phyloP scores from a whole-genome alignment of 1,140 invertebrate species.

The Trichonephila clavipes region DNA sequence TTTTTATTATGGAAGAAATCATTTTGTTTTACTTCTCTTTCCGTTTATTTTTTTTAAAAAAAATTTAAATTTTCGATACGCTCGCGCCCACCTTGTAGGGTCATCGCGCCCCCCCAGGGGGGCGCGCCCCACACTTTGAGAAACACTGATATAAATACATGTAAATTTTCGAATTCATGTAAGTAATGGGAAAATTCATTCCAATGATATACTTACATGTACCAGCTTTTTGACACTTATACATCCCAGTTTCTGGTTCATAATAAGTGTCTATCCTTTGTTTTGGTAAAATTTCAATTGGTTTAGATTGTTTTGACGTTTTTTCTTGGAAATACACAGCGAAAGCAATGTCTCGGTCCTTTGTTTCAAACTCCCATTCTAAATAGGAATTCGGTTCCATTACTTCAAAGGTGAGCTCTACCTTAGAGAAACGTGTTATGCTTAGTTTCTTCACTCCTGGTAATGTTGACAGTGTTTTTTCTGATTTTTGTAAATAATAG shows the following conservation, averaged over 20 bases:
- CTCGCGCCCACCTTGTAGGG: too few relatives aligned
- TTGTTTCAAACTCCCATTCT: constrained; percentile 93
- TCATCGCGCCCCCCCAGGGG: too few relatives aligned
- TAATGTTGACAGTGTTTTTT: not conserved
- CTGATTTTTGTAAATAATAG: constrained; percentile 83
- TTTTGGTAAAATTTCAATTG: not conserved
- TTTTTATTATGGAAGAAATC: too few relatives aligned
- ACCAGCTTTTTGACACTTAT: not conserved
- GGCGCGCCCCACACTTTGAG: too few relatives aligned
- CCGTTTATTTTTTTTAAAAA: too few relatives aligned
- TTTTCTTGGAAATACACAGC: constrained; percentile 84
- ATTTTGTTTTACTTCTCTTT: too few relatives aligned
- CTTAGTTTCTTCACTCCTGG: not conserved
- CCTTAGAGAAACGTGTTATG: not conserved
- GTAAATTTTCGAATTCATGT: too few relatives aligned
- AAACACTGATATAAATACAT: too few relatives aligned
- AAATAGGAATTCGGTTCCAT: constrained; percentile 84
- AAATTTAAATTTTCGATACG: too few relatives aligned
- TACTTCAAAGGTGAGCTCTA: constrained; percentile 84
- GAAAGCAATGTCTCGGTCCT: constrained; percentile 93
- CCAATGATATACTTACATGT: not conserved
- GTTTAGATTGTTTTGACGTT: constrained; percentile 79
- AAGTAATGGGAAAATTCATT: not conserved
- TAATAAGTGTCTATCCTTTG: not conserved
- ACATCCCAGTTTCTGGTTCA: not conserved